Percentiles rank a stretch among this genome's conserved stretches.
These are phyloP conservation scores for Euclidia mi DNA, from an alignment of 2,888 invertebrate genomes.

Conservation along the genomic window DNA sequence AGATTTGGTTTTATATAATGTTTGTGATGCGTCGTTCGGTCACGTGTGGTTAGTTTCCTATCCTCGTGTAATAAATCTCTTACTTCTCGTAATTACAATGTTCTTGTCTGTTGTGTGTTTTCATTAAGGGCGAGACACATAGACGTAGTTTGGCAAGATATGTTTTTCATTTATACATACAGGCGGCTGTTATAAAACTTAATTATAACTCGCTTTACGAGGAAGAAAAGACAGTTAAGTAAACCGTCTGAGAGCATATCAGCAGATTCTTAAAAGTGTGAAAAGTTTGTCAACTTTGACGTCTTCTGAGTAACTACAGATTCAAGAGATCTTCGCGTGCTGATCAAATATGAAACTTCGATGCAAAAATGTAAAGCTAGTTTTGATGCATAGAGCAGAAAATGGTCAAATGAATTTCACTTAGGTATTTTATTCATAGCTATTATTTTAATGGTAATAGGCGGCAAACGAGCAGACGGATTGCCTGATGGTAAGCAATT, in stretches of 20 bases:
- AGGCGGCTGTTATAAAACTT: not conserved
- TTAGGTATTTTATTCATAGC: too few species aligned
- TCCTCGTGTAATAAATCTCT: constrained; percentile 88
- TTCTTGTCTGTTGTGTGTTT: constrained; percentile 88
- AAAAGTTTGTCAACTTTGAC: too few species aligned
- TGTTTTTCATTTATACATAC: constrained; percentile 24
- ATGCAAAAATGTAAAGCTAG: too few species aligned
- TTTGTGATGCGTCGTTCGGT: constrained; percentile 66
- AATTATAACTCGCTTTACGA: not conserved
- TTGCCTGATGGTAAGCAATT: too few species aligned
- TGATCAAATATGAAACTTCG: too few species aligned
- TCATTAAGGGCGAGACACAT: constrained; percentile 80
- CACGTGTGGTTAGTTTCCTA: constrained; percentile 88
- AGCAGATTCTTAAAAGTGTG: not conserved
- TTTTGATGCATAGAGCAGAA: too few species aligned
- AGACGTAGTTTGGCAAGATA: constrained; percentile 57
- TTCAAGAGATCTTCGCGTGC: too few species aligned
- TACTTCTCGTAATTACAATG: constrained; percentile 88
- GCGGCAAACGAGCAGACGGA: too few species aligned
- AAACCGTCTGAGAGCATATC: not conserved
- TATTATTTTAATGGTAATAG: too few species aligned
- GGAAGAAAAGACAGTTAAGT: not conserved
- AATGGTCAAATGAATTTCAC: too few species aligned
- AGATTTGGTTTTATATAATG: constrained; percentile 66
- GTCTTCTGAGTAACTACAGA: too few species aligned